These are phyloP conservation scores for Brachionus plicatilis DNA, from an alignment of 1,140 invertebrate species.

Conservation along the genomic window DNA sequence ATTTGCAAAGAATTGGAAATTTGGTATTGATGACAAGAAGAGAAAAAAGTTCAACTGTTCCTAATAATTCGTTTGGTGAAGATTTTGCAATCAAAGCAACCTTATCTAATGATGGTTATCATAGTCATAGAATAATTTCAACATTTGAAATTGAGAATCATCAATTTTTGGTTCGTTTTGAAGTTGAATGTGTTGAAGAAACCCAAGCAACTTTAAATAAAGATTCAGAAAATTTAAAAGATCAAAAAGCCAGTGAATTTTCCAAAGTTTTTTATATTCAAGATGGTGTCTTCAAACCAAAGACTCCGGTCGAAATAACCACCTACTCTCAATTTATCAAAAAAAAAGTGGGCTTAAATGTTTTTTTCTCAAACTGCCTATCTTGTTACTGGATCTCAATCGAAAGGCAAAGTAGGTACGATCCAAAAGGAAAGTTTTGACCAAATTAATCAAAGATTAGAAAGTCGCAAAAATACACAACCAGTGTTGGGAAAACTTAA, in stretches of 20 bases:
- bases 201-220: neutral
- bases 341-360: neutral
- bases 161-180: neutral
- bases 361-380: slow-evolving; percentile 1
- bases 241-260: neutral
- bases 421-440: neutral
- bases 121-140: neutral
- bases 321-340: neutral
- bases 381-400: neutral
- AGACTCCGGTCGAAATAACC: neutral
- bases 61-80: neutral
- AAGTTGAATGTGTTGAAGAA: neutral
- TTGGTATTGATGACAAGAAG: neutral
- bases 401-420: neutral
- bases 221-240: neutral
- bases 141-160: neutral
- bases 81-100: neutral
- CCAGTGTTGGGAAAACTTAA: neutral
- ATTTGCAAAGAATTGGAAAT: slow-evolving; percentile 5
- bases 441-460: neutral
- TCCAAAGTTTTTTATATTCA: neutral
- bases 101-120: neutral
- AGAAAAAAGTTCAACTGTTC: neutral
- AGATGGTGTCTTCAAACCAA: neutral
- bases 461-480: neutral